These are phyloP conservation scores for Drosophila neotestacea DNA, from an alignment of 2,888 invertebrate species.

Conservation along the genomic window DNA sequence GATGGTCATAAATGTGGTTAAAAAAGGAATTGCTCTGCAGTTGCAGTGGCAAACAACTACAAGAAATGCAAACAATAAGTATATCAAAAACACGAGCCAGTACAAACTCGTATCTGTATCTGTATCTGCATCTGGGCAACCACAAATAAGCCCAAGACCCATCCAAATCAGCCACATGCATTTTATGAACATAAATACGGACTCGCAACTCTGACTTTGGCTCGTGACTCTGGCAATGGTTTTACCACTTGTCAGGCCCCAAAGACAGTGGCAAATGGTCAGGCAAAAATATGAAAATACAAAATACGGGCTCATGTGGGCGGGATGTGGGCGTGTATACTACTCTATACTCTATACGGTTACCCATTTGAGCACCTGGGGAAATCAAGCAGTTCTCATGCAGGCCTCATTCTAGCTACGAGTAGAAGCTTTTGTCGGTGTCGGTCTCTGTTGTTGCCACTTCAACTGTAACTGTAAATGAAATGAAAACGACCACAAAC, in stretches of 20 bases:
- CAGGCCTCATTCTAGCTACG: slow-evolving; percentile 48
- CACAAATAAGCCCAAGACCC: slow-evolving; percentile 58
- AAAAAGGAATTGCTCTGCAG: slow-evolving; percentile 33
- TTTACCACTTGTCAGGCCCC: slow-evolving; percentile 46
- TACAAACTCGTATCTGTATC: slow-evolving; percentile 1
- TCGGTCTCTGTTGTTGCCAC: slow-evolving; percentile 55
- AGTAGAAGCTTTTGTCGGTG: slow-evolving; percentile 22
- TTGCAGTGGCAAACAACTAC: slow-evolving; percentile 9
- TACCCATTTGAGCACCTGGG: slow-evolving; percentile 71
- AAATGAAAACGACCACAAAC: slow-evolving; percentile 76
- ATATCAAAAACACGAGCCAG: slow-evolving; percentile 15
- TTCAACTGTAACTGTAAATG: slow-evolving; percentile 69
- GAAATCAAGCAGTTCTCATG: slow-evolving; percentile 72
- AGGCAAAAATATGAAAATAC: slow-evolving; percentile 70
- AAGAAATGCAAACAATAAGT: slow-evolving; percentile 11
- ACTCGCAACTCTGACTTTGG: background rate
- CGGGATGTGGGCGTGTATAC: slow-evolving; percentile 5
- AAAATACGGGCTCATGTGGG: slow-evolving; percentile 54
- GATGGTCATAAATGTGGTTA: slow-evolving; percentile 34
- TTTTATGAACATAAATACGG: slow-evolving; percentile 45
- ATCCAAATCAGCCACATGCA: slow-evolving; percentile 59
- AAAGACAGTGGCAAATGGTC: slow-evolving; percentile 62
- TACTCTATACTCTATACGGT: slow-evolving; percentile 17
- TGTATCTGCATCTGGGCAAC: slow-evolving; percentile 32
- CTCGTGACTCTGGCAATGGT: slow-evolving; percentile 11